Evolutionary conservation across 2,113 vertebrate species (phyloP), one percentile per base, ranked within the genome.

Genomic region (Alosa alosa): DNA sequence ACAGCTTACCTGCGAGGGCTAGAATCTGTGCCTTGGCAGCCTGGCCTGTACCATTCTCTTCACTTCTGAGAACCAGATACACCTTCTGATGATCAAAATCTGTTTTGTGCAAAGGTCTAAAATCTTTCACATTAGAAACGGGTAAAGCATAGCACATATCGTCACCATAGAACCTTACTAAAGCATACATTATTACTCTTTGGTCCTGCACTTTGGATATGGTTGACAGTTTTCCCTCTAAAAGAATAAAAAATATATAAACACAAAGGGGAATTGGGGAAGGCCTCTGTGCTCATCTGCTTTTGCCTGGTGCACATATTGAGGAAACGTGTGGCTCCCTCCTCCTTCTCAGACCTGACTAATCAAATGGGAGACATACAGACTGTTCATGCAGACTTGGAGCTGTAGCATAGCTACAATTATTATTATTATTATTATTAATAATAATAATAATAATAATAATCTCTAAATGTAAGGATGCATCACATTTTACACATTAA

Each of bases 61-160:
- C 93, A 93, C 94, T 94, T 96, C 94, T 96, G 96, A 97, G 96
- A 91, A 97, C 97, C 81, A 97, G 92, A 96, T 98, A 98, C 92
- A 99, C 97, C 97, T 98, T 98, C 96, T 97, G 96, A 95, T 97
- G 95, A 95, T 98, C 97, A 96, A 98, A 98, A 95, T 99, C 97
- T 93, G 96, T 94, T 91, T 93, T 94, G 92, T 96, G 96, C 92
- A 95, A 95, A 94, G 97, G 97, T 94, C 96, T 96, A 95, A 98
- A 97, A 94, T 96, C 96, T 92, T 94, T 96, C 89, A 98, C 96
- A 94, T 94, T 96, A 87, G 96, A 97, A 90, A 97, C 96, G 81
- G 97, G 96, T 89, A 98, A 94, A 90, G 96, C 96, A 95, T 96
- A 97, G 95, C 97, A 99, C 94, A 97, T 96, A 94, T 98, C 97